Conservation (phyloP, 2,797 vertebrate genomes). For the Molossus alvarezi region DNA sequence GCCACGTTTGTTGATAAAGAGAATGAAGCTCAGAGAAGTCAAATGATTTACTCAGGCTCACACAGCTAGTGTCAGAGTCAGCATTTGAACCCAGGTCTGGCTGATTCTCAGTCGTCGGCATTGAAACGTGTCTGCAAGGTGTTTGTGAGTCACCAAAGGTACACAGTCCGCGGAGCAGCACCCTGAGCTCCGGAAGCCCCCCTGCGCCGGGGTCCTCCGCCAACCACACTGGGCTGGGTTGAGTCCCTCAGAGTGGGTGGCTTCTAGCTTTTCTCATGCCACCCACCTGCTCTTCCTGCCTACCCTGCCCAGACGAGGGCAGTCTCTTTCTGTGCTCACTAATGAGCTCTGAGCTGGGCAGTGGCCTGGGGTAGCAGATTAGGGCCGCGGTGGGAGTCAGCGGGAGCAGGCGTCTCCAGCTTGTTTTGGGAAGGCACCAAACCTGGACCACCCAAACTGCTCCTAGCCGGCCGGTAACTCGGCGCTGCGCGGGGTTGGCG, state of each 20-base stretch:
- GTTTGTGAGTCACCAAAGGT: background rate
- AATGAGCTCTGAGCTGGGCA: conserved; percentile 54
- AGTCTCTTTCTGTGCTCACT: conserved; percentile 14
- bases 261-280: conserved; percentile 34
- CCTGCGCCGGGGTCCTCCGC: background rate
- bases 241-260: background rate
- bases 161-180: fast-evolving
- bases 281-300: background rate
- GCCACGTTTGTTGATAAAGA: background rate
- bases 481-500: conserved; percentile 68
- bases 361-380: background rate
- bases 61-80: background rate
- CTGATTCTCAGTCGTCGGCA: background rate
- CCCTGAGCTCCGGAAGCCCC: background rate
- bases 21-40: background rate
- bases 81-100: conserved; percentile 44
- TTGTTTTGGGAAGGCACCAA: conserved; percentile 77
- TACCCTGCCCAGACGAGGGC: background rate
- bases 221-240: background rate
- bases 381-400: background rate
- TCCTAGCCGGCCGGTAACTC: conserved; percentile 44
- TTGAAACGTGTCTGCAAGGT: background rate
- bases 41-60: background rate
- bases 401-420: conserved; percentile 43
- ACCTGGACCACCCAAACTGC: conserved; percentile 79